Percentiles rank a stretch among this genome's conserved stretches.
phyloP scores from a whole-genome alignment of 2,888 invertebrate species.

The Eristalis intricaria region DNA sequence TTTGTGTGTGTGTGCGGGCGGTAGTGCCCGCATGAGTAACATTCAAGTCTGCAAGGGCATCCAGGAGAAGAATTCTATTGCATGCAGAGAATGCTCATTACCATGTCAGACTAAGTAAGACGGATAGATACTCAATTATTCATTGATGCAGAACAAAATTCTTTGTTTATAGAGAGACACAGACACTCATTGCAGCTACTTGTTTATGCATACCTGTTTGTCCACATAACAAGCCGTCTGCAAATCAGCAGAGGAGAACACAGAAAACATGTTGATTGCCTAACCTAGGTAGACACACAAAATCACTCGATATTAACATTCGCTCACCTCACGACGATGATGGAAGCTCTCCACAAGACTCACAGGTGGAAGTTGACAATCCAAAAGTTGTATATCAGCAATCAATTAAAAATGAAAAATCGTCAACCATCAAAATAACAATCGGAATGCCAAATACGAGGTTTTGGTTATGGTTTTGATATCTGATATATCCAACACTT shows the following conservation, averaged over 20 bases:
- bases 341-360: constrained; percentile 4
- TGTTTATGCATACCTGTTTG: constrained; percentile 37
- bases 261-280: constrained; percentile 2
- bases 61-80: constrained; percentile 11
- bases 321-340: constrained; percentile 45
- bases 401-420: constrained; percentile 18
- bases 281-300: constrained; percentile 9
- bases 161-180: constrained; percentile 37
- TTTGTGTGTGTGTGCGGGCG: background rate
- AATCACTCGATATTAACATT: background rate
- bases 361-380: constrained; percentile 13
- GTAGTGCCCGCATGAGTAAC: constrained; percentile 22
- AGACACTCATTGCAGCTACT: constrained; percentile 2
- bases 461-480: background rate
- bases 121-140: constrained; percentile 27
- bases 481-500: constrained; percentile 20
- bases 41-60: constrained; percentile 54
- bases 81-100: background rate
- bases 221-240: constrained; percentile 27
- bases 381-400: constrained; percentile 9
- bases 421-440: constrained; percentile 11
- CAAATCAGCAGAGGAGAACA: background rate
- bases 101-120: constrained; percentile 11
- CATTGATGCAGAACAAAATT: constrained; percentile 38
- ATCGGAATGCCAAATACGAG: constrained; percentile 21